These are phyloP conservation scores for Meandrusa payeni DNA, from an alignment of 2,888 invertebrate genomes.

Conservation along the genomic window DNA sequence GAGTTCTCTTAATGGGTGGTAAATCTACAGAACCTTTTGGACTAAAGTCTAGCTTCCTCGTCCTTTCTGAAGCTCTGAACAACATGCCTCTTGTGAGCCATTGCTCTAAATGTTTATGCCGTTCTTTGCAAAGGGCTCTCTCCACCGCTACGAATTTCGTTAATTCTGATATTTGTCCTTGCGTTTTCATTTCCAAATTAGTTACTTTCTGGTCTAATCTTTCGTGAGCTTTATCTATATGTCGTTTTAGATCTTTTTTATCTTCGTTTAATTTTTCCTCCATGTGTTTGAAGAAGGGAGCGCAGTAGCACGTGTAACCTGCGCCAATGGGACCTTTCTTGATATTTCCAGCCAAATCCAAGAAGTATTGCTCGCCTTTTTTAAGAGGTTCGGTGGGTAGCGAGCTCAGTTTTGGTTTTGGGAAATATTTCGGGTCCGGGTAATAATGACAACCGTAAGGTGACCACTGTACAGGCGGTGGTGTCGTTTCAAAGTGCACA, in stretches of 20 bases:
- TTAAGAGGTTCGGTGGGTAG: conserved; percentile 91
- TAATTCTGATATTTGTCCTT: conserved; percentile 85
- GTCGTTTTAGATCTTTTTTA: conserved; percentile 88
- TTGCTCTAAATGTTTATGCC: conserved; percentile 85
- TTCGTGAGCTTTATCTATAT: conserved; percentile 89
- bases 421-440: conserved; percentile 92
- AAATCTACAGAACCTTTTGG: conserved; percentile 77
- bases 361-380: conserved; percentile 95
- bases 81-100: conserved; percentile 84
- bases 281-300: conserved; percentile 93
- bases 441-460: conserved; percentile 96
- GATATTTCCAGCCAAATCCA: conserved; percentile 96
- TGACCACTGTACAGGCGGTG: conserved; percentile 85
- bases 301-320: conserved; percentile 95
- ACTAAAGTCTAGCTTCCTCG: conserved; percentile 67
- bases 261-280: conserved; percentile 91
- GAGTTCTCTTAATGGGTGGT: conserved; percentile 83
- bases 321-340: conserved; percentile 97
- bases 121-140: conserved; percentile 81
- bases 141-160: conserved; percentile 84
- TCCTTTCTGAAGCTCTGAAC: conserved; percentile 79
- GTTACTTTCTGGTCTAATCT: conserved; percentile 90
- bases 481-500: conserved; percentile 68
- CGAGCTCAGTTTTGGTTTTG: conserved; percentile 91
- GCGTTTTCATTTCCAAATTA: conserved; percentile 86